Conservation (phyloP, 2,797 vertebrate genomes). For the Argya squamiceps region DNA sequence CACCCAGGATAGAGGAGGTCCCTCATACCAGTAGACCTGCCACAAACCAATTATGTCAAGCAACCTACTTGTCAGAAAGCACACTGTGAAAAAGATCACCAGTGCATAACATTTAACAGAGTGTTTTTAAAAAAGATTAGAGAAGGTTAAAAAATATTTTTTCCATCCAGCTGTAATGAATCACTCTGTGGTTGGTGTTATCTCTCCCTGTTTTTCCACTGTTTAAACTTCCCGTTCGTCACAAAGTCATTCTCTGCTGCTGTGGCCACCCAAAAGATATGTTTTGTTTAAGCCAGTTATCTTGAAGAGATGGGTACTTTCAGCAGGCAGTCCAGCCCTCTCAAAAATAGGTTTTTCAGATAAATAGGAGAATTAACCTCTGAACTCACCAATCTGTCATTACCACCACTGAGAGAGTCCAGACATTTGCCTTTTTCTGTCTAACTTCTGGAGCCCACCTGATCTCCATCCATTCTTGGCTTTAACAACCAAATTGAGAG, state of each 20-base stretch:
- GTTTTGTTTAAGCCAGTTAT: not conserved
- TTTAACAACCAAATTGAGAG: not conserved
- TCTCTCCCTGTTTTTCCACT: not conserved
- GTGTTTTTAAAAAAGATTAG: not conserved
- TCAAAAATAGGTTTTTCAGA: not conserved
- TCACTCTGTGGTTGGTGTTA: not conserved
- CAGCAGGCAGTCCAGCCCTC: not conserved
- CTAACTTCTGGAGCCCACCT: not conserved
- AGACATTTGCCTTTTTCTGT: not conserved
- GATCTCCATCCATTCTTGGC: not conserved
- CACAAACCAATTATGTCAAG: not conserved
- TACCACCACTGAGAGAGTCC: not conserved
- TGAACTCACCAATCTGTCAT: not conserved
- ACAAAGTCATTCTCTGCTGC: not conserved
- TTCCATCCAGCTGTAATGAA: not conserved
- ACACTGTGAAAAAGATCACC: not conserved
- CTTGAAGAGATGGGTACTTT: not conserved
- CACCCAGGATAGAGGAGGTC: not conserved
- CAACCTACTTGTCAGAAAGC: not conserved
- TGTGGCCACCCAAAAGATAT: not conserved
- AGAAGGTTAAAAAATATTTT: not conserved
- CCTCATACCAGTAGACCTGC: not conserved
- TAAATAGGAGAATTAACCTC: not conserved
- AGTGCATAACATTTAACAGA: not conserved
- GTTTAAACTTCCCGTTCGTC: not conserved